These are phyloP conservation scores for Patiria pectinifera DNA, from an alignment of 53 echinoderm and acorn worm genomes.

Conservation along the genomic window DNA sequence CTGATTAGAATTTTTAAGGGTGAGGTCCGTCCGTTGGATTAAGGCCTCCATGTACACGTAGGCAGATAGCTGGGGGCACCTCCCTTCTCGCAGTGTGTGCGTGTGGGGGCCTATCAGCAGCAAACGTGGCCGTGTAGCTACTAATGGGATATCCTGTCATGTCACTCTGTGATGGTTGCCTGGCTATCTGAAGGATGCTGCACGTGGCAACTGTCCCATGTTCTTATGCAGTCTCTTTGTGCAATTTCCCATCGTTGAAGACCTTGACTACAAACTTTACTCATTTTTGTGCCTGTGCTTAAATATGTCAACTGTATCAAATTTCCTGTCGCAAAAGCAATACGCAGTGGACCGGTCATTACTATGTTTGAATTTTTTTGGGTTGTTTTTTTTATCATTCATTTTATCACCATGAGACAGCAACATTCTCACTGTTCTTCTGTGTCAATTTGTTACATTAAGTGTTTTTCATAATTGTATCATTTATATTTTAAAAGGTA, in stretches of 20 bases:
- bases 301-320: no score
- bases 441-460: no score
- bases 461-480: no score
- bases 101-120: constrained; percentile 41
- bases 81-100: background rate
- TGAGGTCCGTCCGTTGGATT: background rate
- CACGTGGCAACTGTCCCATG: constrained; percentile 14
- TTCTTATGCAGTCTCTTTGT: background rate
- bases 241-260: background rate
- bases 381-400: no score
- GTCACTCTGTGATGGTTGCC: constrained; percentile 14
- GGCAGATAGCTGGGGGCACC: background rate
- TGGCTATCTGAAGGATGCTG: constrained; percentile 41
- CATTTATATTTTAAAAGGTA: no score
- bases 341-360: no score
- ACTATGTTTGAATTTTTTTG: no score
- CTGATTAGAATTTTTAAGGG: background rate
- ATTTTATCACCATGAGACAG: no score
- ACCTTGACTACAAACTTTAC: background rate
- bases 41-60: background rate
- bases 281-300: background rate
- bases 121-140: constrained; percentile 25
- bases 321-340: no score
- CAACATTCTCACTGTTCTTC: no score
- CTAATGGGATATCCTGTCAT: constrained; percentile 67